Base-by-base conservation (phyloP, 2,888 invertebrate genomes). In the Kuschelorhynchus macadamiae region DNA sequence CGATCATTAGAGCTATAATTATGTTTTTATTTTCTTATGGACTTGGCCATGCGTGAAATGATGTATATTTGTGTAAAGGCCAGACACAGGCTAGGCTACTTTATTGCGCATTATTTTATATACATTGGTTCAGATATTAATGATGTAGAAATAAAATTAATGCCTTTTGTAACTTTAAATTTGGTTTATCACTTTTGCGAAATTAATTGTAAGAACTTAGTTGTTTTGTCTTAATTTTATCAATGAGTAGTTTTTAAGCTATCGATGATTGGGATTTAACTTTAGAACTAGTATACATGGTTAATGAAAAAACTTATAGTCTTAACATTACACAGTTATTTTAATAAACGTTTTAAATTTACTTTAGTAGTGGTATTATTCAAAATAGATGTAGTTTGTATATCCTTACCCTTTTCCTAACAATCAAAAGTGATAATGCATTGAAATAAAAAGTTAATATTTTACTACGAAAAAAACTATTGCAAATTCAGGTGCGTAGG, bases 271-370 rank as follows among this genome's bases (percentile, higher is more conserved):
- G 4, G 7, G 7, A 3, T 25, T 25, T 25, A 25, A 25, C 25
- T 7, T 25, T 25, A 25, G 25, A 25, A 25, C 25, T 25, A 5
- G n/a, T 25, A 5, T 25, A 7, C 7, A 25, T 25, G 3, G 25
- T 5, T 25, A 25, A 25, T 25, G 25, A 7, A 25, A 25, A 25
- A 3, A 7, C 3, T 7, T 25, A 25, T 25, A 46, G 12, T 55
- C 36, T 32, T 55, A 20, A 55, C 12, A n/a, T 32, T 44, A 11
- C 14, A 30, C 52, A 25, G 61, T 64, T 17, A 33, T 63, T 77
- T 76, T 72, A 81, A 81, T 81, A 81, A 81, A 81, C 75, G 76
- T 76, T 78, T 81, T 76, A 75, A 80, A 78, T 78, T 78, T 77
- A 77, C 76, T 76, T 79, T 79, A 77, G 63, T 74, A 74, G 76